These are phyloP conservation scores for Falco rusticolus DNA, from an alignment of 2,797 vertebrate species.

Conservation along the genomic window DNA sequence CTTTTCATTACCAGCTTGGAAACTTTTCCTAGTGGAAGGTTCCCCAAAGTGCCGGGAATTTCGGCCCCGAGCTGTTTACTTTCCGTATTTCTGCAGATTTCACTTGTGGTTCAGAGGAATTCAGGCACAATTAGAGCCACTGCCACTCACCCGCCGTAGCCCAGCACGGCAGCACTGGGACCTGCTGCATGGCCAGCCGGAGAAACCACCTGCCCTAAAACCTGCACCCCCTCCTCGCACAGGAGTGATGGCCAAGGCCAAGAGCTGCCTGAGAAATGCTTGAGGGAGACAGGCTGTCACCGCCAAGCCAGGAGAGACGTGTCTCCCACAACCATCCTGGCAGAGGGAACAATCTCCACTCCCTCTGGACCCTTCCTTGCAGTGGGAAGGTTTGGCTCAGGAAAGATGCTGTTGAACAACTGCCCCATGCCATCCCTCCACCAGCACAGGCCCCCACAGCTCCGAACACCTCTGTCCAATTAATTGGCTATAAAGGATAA, in stretches of 20 bases:
- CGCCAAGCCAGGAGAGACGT: background rate
- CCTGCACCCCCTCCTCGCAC: background rate
- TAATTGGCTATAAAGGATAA: background rate
- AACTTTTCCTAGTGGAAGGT: background rate
- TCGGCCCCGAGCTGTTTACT: background rate
- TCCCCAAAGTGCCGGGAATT: background rate
- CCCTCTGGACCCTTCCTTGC: background rate
- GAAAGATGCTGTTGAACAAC: background rate
- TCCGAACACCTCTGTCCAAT: background rate
- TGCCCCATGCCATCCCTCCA: background rate
- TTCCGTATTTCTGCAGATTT: constrained; percentile 39
- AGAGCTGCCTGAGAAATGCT: background rate
- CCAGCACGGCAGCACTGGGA: background rate
- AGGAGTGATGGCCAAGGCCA: background rate
- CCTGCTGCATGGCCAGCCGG: fast-evolving
- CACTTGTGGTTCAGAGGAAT: constrained; percentile 39
- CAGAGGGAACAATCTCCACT: background rate
- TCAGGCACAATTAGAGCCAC: background rate
- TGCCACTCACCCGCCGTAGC: background rate
- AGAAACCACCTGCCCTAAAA: background rate
- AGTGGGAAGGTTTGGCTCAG: background rate
- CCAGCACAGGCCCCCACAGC: background rate
- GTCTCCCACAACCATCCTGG: background rate
- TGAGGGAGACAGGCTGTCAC: background rate
- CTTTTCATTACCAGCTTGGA: background rate